A percentile compares a stretch with the other conserved stretches of the same genome.
These are phyloP conservation scores for Polydesmus complanatus DNA, from an alignment of 2,888 invertebrate genomes.

Conservation along the genomic window DNA sequence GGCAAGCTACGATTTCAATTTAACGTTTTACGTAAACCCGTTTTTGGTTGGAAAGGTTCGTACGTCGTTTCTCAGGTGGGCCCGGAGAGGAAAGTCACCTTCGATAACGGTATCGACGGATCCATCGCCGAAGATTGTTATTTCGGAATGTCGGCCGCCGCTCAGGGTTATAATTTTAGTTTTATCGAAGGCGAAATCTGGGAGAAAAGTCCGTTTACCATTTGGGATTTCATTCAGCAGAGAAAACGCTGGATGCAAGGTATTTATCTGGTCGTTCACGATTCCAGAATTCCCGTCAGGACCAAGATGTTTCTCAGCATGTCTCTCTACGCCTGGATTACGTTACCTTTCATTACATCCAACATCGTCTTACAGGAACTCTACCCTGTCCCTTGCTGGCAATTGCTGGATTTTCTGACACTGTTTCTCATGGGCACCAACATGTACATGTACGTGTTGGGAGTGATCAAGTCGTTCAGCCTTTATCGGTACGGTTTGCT, in stretches of 20 bases:
- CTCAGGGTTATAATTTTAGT: slow-evolving; percentile 79
- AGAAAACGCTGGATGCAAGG: slow-evolving; percentile 79
- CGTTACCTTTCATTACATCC: slow-evolving; percentile 79
- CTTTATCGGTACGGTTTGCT: slow-evolving; percentile 68
- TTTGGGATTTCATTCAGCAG: slow-evolving; percentile 91
- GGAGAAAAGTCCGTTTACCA: slow-evolving; percentile 91
- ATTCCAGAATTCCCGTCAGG: slow-evolving; percentile 53
- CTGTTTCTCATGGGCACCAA: slow-evolving; percentile 86
- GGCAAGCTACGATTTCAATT: slow-evolving; percentile 88
- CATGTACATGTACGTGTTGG: slow-evolving; percentile 95
- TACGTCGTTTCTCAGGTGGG: slow-evolving; percentile 89
- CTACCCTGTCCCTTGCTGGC: slow-evolving; percentile 60
- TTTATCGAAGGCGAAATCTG: slow-evolving; percentile 98
- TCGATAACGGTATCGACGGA: slow-evolving; percentile 91
- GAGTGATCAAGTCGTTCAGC: slow-evolving; percentile 91
- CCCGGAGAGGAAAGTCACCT: slow-evolving; percentile 82
- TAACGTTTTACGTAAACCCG: slow-evolving; percentile 79
- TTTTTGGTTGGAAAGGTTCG: slow-evolving; percentile 97
- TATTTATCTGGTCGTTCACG: slow-evolving; percentile 35
- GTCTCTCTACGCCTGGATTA: slow-evolving; percentile 91
- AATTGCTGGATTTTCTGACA: slow-evolving; percentile 67
- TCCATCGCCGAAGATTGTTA: slow-evolving; percentile 97
- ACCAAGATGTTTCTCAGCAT: slow-evolving; percentile 69
- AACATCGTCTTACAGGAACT: slow-evolving; percentile 70
- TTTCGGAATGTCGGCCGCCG: slow-evolving; percentile 89